These are phyloP conservation scores for Drosophila seguyi DNA, from an alignment of 1,140 invertebrate genomes.

Conservation along the genomic window DNA sequence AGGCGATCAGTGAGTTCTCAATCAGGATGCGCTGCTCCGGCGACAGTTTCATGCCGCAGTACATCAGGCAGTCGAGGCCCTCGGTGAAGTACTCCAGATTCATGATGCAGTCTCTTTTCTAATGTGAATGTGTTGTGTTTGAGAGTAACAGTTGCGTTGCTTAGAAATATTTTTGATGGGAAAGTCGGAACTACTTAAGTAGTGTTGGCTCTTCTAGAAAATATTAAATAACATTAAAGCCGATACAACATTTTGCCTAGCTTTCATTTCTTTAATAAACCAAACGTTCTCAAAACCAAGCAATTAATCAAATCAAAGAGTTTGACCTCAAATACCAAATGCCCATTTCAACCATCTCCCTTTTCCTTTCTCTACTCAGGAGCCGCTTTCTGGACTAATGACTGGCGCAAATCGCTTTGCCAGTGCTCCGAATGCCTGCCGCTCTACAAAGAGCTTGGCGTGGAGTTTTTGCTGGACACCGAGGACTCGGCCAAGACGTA, in stretches of 20 bases:
- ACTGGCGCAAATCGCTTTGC: conserved; percentile 92
- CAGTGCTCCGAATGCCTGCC: conserved; percentile 88
- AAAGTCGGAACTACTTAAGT: not conserved
- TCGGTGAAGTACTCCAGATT: conserved; percentile 80
- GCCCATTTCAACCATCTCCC: not conserved
- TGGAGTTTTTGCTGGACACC: conserved; percentile 91
- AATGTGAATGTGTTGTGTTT: conserved; percentile 42
- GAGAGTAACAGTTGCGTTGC: conserved; percentile 1
- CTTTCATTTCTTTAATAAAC: not conserved
- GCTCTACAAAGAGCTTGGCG: conserved; percentile 89
- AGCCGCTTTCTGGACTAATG: conserved; percentile 89
- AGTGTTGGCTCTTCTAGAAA: not conserved
- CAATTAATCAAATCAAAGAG: conserved; percentile 10
- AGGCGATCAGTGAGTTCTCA: conserved; percentile 89
- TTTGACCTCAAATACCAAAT: conserved; percentile 3
- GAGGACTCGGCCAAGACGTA: conserved; percentile 95
- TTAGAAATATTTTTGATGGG: conserved; percentile 11
- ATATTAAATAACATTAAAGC: not conserved
- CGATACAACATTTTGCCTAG: not conserved
- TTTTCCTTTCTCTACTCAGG: conserved; percentile 38
- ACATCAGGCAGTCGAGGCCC: conserved; percentile 75
- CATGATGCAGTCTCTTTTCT: conserved; percentile 38
- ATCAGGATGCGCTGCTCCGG: conserved; percentile 89
- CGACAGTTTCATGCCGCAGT: conserved; percentile 88
- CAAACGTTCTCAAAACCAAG: not conserved